Evolutionary conservation across 2,797 vertebrate species (phyloP), one percentile per base, ranked within the genome.

Genomic region (Enteromius radiatus): DNA sequence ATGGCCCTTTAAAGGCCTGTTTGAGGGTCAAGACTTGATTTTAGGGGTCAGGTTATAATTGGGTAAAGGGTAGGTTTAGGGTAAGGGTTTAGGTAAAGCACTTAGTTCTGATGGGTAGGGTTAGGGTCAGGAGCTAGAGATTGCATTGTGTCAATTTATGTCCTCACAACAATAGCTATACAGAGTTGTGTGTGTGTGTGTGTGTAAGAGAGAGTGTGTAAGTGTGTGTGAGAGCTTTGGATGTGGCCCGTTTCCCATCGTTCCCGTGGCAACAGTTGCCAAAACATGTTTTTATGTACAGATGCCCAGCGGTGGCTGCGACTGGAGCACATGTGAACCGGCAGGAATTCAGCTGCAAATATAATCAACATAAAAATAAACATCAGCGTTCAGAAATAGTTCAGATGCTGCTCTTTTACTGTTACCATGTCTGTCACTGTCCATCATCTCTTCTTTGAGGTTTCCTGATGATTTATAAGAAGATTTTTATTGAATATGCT

Each of bases 181-280:
- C 28, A 28, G 28, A 28, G 28, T 28, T 28, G 33, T 36, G 33
- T 36, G 33, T 36, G 33, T 36, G 33, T 64, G 28, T 1, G 61
- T 9, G 61, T 7, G 28, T 7, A 26, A 2, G 59, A 0, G 59
- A 2, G 26, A 0, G 61, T 83, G 87, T 67, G 3, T n/a, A 33
- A 56, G 59, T 63, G 19, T 49, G n/a, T 41, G 56, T 17, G 59
- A 31, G 26, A 63, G 75, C 15, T 11, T 28, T 56, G 82, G 86
- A 79, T 81, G 76, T 78, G 86, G 86, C 89, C 90, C 89, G 91
- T 87, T 89, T 93, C 84, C 78, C 85, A 2, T 91, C 79, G 87
- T 93, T 88, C 88, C 89, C 89, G 84, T 85, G 88, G 89, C 89
- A 91, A 91, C 90, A 69, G 78, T 81, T 84, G 86, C 15, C 38